Base-by-base conservation (phyloP, 2,113 vertebrate species). In the Cromileptes altivelis region DNA sequence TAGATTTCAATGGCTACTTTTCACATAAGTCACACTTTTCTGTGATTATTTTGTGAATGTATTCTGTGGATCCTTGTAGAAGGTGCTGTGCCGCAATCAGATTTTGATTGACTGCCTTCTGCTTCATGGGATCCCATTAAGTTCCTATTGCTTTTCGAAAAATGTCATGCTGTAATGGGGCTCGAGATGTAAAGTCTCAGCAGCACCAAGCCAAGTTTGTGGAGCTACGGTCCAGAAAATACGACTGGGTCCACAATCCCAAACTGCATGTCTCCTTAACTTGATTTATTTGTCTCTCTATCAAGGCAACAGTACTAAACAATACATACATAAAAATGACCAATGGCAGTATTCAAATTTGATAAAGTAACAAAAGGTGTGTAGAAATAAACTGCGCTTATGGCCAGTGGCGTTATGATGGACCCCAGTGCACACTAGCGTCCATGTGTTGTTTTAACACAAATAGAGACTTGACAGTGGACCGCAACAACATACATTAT, bases 11-110 rank as follows among this genome's bases (percentile, higher is more conserved):
- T 6, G 12, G 18, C 23, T 18, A 19, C 18, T 27, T 65, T 70
- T 60, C 40, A 57, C 23, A 56, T 53, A 64, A 83, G 73, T 62
- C 40, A 45, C 7, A 8, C 21, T n/a, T 67, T 67, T 52, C 49
- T 33, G 14, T 10, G 18, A 55, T 55, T 23, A 23, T 45, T 52
- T 68, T 49, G 56, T 33, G 62, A 40, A 10, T 57, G 21, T 4
- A 42, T 52, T 18, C 55, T 55, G n/a, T 49, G 33, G 4, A 19
- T 47, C 25, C 33, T n/a, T 4, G 42, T 15, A 42, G 18, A 23
- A 37, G 9, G 14, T 10, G 4, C 15, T 50, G 63, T 40, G 40
- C 49, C n/a, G 11, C 7, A 75, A 76, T 72, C 21, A 30, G 13
- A 69, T 30, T 56, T 55, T 72, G n/a, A 61, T 47, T 64, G 49